phyloP scores from a whole-genome alignment of 2,113 vertebrate species.

The Delphinus delphis region DNA sequence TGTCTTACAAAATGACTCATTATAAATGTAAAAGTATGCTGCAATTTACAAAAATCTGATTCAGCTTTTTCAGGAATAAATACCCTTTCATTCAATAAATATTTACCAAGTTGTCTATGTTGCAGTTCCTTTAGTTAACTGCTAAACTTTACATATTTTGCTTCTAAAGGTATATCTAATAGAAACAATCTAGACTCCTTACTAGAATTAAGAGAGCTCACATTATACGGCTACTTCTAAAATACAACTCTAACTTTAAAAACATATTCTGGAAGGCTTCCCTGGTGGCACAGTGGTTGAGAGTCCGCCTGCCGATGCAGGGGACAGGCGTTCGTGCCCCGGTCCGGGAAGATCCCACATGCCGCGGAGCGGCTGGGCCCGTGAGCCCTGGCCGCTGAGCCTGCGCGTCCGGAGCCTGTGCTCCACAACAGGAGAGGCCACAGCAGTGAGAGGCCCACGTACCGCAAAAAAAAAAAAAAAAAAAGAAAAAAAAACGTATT shows the following conservation, averaged over 20 bases:
- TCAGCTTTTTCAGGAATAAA: conserved; percentile 42
- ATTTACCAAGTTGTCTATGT: conserved; percentile 2
- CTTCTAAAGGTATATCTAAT: neutral
- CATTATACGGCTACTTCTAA: conserved; percentile 19
- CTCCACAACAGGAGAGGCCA: no score
- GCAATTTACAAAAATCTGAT: conserved; percentile 43
- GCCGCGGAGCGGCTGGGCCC: no score
- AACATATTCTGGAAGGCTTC: neutral
- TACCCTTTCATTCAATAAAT: conserved; percentile 30
- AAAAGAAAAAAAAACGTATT: neutral
- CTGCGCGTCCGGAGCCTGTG: no score
- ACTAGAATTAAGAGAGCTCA: conserved; percentile 12
- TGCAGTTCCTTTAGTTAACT: neutral
- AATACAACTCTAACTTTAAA: conserved; percentile 41
- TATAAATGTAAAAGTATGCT: conserved; percentile 24
- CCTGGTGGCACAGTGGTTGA: no score
- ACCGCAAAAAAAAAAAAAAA: no score
- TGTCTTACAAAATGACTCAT: conserved; percentile 34
- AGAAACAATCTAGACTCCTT: neutral
- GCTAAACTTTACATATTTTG: neutral
- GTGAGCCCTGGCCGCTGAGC: no score
- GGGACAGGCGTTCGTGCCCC: no score
- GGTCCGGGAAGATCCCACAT: no score
- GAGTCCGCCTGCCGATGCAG: no score
- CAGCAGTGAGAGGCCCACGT: no score